These are phyloP conservation scores for Strix aluco DNA, from an alignment of 2,113 vertebrate species.

Conservation along the genomic window DNA sequence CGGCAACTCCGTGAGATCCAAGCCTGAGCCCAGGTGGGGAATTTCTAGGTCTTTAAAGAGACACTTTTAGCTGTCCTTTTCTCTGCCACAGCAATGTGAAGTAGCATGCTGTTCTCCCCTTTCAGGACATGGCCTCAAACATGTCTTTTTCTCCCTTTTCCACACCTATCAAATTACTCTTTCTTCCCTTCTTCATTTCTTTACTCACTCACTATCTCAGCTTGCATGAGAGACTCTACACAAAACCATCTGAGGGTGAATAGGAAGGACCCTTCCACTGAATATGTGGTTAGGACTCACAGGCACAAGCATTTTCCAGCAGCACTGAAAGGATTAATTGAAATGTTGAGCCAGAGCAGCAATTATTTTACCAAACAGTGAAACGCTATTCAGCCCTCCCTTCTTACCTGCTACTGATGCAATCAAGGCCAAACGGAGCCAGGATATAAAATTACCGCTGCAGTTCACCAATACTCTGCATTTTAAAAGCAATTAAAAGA, in stretches of 20 bases:
- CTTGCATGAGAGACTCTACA: background rate
- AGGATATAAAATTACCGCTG: slow-evolving; percentile 56
- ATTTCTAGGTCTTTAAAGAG: background rate
- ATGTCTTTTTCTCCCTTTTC: background rate
- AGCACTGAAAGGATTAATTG: slow-evolving; percentile 65
- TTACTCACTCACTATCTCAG: background rate
- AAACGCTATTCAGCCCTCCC: slow-evolving; percentile 31
- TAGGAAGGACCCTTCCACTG: background rate
- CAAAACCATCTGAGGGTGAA: background rate
- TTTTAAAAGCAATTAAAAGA: slow-evolving; percentile 58
- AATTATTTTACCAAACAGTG: slow-evolving; percentile 60
- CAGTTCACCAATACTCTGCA: background rate
- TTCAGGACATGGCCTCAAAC: background rate
- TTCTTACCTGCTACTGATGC: slow-evolving; percentile 55
- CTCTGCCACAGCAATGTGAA: background rate
- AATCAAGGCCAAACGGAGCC: slow-evolving; percentile 21
- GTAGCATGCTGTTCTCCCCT: background rate
- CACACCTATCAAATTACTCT: background rate
- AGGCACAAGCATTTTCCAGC: slow-evolving; percentile 26
- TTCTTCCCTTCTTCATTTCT: background rate
- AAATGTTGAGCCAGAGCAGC: slow-evolving; percentile 37
- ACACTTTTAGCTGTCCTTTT: background rate
- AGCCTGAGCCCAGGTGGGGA: background rate
- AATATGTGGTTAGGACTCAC: background rate
- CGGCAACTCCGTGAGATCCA: background rate